Percentiles rank a stretch among this genome's conserved stretches.
Evolutionary conservation across 1,140 invertebrate species (phyloP).

Genomic region (Adoxophyes honmai): DNA sequence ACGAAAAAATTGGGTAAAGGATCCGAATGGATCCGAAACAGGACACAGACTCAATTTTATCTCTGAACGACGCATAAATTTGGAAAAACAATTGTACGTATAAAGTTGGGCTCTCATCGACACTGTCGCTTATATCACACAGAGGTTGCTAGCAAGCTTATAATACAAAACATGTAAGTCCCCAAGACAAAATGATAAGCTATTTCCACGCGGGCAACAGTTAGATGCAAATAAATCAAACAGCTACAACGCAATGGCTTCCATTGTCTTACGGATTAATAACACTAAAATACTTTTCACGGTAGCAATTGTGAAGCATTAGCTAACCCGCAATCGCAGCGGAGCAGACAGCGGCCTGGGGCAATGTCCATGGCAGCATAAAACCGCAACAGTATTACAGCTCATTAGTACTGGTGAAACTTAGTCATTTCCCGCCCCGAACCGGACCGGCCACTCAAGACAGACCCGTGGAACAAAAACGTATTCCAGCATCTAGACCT

Average conservation of each 20-base stretch:
- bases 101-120: no score
- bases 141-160: no score
- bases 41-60: no score
- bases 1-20: no score
- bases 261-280: not conserved
- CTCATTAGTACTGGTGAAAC: slow-evolving; percentile 24
- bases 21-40: no score
- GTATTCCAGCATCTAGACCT: not conserved
- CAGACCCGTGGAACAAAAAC: not conserved
- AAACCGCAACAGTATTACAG: slow-evolving; percentile 22
- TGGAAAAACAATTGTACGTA: no score
- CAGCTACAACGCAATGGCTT: not conserved
- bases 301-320: slow-evolving; percentile 4
- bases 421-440: slow-evolving; percentile 18
- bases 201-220: no score
- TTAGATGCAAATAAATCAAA: no score
- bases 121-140: no score
- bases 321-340: slow-evolving; percentile 1
- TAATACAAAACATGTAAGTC: no score
- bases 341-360: not conserved
- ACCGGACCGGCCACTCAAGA: not conserved
- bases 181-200: no score
- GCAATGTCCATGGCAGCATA: slow-evolving; percentile 15
- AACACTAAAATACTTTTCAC: not conserved
- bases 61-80: no score